phyloP scores from a whole-genome alignment of 2,888 invertebrate species.

The Ceratothoa steindachneri region DNA sequence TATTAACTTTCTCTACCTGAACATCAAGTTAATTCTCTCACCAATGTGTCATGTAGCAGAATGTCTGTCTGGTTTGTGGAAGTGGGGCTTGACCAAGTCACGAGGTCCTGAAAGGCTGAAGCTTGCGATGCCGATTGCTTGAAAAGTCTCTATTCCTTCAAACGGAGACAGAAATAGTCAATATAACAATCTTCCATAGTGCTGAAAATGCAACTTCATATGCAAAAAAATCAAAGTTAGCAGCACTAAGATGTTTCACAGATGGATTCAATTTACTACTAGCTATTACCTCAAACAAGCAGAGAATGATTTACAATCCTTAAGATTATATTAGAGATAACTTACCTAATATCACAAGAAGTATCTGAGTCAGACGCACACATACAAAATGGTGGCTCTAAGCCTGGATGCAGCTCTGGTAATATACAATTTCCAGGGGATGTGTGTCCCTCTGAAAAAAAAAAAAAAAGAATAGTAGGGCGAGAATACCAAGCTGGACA shows the following conservation, averaged over 20 bases:
- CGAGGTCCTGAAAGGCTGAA: slow-evolving; percentile 94
- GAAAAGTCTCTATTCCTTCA: slow-evolving; percentile 89
- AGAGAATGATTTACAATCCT: too few relatives aligned
- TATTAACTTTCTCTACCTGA: too few relatives aligned
- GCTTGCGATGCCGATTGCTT: slow-evolving; percentile 95
- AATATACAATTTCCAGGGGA: slow-evolving; percentile 76
- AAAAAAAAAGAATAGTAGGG: slow-evolving; percentile 46
- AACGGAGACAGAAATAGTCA: slow-evolving; percentile 49
- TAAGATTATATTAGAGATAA: too few relatives aligned
- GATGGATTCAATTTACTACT: too few relatives aligned
- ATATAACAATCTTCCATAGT: too few relatives aligned
- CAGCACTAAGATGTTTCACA: too few relatives aligned
- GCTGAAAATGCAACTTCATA: too few relatives aligned
- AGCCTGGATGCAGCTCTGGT: slow-evolving; percentile 64
- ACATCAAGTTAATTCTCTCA: too few relatives aligned
- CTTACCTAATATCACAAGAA: slow-evolving; percentile 42
- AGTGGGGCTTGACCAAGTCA: slow-evolving; percentile 61
- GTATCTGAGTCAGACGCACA: slow-evolving; percentile 51
- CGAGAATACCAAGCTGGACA: too few relatives aligned
- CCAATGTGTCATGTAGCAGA: slow-evolving; percentile 18
- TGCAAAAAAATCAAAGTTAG: too few relatives aligned
- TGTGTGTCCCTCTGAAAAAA: slow-evolving; percentile 83
- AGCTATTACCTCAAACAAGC: too few relatives aligned
- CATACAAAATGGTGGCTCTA: slow-evolving; percentile 82
- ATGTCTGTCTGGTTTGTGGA: slow-evolving; percentile 34